These are phyloP conservation scores for Platysternon megacephalum DNA, from an alignment of 2,113 vertebrate genomes.

Conservation along the genomic window DNA sequence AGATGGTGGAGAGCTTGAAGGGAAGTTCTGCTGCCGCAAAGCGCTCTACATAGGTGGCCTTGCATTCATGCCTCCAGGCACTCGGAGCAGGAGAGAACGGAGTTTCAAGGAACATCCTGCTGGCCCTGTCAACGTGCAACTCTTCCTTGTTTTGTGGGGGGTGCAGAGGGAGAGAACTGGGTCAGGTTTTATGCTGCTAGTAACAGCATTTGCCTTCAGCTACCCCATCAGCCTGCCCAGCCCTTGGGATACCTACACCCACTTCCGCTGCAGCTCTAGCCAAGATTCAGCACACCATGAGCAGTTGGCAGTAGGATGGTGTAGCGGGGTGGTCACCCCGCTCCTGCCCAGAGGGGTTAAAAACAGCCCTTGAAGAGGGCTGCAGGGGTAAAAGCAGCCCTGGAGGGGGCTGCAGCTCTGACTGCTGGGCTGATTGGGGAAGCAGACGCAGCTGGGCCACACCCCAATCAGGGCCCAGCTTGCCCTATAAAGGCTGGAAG, in stretches of 20 bases:
- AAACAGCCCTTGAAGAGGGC: too few relatives aligned
- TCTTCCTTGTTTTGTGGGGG: not conserved
- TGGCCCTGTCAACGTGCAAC: not conserved
- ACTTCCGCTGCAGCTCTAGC: not conserved
- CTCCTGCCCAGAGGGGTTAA: too few relatives aligned
- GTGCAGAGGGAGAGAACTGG: not conserved
- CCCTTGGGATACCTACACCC: not conserved
- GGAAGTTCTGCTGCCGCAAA: not conserved
- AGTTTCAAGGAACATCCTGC: not conserved
- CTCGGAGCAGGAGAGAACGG: not conserved
- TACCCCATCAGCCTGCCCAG: not conserved
- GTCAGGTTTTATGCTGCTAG: not conserved
- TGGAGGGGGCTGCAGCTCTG: too few relatives aligned
- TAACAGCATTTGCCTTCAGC: not conserved
- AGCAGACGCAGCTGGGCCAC: too few relatives aligned
- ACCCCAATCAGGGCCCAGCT: too few relatives aligned
- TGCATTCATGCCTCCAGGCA: not conserved
- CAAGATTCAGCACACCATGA: not conserved
- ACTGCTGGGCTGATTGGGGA: too few relatives aligned
- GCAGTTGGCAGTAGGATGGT: not conserved
- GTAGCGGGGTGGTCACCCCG: too few relatives aligned
- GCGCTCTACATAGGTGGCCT: not conserved
- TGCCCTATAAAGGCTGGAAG: too few relatives aligned
- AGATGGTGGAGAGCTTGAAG: not conserved
- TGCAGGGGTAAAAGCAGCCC: too few relatives aligned